Base-by-base conservation (phyloP, 2,888 invertebrate species). In the Hemithea aestivaria region DNA sequence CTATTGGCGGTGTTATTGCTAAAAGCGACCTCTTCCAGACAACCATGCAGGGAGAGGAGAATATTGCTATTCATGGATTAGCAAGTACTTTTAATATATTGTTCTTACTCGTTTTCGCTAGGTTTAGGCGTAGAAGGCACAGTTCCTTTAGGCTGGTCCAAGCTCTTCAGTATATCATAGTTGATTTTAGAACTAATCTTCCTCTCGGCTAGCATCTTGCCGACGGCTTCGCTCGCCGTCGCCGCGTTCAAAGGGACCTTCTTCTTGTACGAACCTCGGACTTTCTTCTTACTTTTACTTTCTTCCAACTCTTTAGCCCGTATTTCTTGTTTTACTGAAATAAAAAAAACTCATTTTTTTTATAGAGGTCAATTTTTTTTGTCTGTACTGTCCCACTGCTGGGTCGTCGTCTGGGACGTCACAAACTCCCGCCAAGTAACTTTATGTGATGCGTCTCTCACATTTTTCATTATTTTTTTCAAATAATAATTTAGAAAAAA, bases 151-250 rank as follows among this genome's bases (percentile, higher is more conserved):
- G 77, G 73, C 20, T 73, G 73, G 52, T 91, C 93, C 36, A 98
- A 82, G 56, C 93, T 94, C 73, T 94, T 95, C 41, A 99, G 81
- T 23, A 98, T 98, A 56, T 99, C 98, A 66, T 99, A 99, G 80
- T 99, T 98, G 36, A 99, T 98, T 89, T 99, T 99, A 2, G 91
- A 92, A 2, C 99, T 99, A 51, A 99, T 94, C 68, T 95, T 95
- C 80, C 97, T 97, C 71, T 98, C 98, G 53, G 84, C 95, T 10
- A 99, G 84, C 92, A 99, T 97, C 81, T 97, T 97, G 70, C 96
- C 96, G 27, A 99, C 96, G 0, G 98, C 98, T 80, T 98, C 98
- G 2, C 94, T 95, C 36, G 90, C 90, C 0, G 91, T 91, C 0
- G 93, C 91, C 1, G 93, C 92, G 22, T 89, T 90, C 26, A 90